phyloP scores from a whole-genome alignment of 1,140 invertebrate species.

The Maconellicoccus hirsutus region DNA sequence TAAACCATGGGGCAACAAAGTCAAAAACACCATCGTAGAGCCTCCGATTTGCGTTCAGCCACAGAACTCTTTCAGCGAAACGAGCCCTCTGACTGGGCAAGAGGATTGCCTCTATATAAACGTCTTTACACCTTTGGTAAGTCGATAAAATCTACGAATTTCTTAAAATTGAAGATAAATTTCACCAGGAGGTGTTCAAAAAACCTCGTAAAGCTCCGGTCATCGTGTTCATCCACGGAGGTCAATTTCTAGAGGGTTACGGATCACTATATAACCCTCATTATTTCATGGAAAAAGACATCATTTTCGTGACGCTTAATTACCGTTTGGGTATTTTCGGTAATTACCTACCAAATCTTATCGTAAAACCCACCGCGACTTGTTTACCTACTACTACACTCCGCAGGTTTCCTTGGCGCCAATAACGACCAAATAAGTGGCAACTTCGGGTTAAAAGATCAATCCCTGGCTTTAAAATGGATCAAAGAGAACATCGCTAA shows the following conservation, averaged over 20 bases:
- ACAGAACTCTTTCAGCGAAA: too few species aligned
- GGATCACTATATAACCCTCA: conserved; percentile 45
- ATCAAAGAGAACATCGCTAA: background rate
- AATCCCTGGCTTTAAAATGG: background rate
- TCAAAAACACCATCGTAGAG: conserved; percentile 23
- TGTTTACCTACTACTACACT: too few species aligned
- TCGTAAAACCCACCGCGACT: too few species aligned
- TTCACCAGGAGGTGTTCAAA: background rate
- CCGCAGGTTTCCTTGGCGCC: background rate
- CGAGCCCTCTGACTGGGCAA: background rate
- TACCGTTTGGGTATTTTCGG: conserved; percentile 55
- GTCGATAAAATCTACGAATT: background rate
- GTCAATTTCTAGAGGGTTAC: conserved; percentile 43
- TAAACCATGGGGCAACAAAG: conserved; percentile 24
- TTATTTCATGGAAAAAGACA: conserved; percentile 55
- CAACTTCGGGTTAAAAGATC: background rate
- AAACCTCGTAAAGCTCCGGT: conserved; percentile 35
- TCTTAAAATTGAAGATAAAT: too few species aligned
- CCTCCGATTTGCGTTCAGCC: conserved; percentile 23
- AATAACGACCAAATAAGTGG: background rate
- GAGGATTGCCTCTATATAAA: background rate
- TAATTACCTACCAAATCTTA: too few species aligned
- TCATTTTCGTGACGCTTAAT: conserved; percentile 65
- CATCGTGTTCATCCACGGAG: conserved; percentile 53
- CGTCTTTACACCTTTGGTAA: background rate